Evolutionary conservation across 2,888 invertebrate genomes (phyloP).

Genomic region (Petrolisthes manimaculis): DNA sequence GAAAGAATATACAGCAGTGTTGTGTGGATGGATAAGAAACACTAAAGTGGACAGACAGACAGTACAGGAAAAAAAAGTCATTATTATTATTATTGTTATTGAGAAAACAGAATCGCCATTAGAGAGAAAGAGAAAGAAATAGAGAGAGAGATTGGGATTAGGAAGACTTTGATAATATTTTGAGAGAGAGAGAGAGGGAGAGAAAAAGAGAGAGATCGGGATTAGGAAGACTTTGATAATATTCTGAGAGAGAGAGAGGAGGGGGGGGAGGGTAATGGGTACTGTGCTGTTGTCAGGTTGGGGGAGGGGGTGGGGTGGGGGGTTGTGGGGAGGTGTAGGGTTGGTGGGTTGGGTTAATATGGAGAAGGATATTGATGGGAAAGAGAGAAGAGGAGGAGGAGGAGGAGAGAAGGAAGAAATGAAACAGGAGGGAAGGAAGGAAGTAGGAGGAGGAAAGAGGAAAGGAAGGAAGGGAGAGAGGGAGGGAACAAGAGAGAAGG

Average conservation of each 20-base stretch:
- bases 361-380: background rate
- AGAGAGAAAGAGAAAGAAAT: too few relatives aligned
- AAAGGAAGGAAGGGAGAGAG: background rate
- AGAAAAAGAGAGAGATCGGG: too few relatives aligned
- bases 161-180: background rate
- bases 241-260: constrained; percentile 13
- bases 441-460: background rate
- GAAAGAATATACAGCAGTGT: background rate
- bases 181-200: too few relatives aligned
- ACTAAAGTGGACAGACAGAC: background rate
- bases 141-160: too few relatives aligned
- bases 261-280: background rate
- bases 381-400: background rate
- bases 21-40: background rate
- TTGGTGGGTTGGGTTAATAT: background rate
- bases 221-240: background rate
- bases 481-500: background rate
- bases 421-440: background rate
- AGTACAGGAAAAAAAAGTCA: background rate
- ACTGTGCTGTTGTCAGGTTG: too few relatives aligned
- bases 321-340: background rate
- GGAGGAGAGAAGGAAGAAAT: too few relatives aligned
- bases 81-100: background rate
- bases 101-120: background rate
- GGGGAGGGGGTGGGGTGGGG: background rate